These are phyloP conservation scores for Discoglossus pictus DNA, from an alignment of 2,797 vertebrate species.

Conservation along the genomic window DNA sequence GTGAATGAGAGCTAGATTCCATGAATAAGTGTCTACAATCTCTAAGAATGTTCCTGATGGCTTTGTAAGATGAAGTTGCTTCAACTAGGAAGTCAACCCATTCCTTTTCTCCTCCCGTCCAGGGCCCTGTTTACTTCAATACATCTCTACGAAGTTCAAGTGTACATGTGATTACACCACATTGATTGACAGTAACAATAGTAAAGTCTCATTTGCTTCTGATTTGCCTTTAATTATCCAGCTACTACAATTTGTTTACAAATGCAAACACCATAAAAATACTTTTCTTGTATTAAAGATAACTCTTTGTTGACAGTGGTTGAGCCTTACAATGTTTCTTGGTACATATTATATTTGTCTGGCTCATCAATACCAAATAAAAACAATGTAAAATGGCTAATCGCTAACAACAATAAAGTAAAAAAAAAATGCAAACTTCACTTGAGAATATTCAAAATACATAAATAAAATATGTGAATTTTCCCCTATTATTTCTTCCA, in stretches of 20 bases:
- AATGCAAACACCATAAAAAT: constrained; percentile 56
- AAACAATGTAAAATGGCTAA: no score
- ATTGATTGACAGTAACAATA: constrained; percentile 68
- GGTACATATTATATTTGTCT: constrained; percentile 35
- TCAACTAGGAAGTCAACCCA: constrained; percentile 39
- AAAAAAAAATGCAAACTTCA: no score
- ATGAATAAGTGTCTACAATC: constrained; percentile 33
- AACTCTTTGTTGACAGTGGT: constrained; percentile 53
- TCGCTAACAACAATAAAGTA: no score
- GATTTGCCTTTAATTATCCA: constrained; percentile 68
- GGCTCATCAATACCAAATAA: neutral
- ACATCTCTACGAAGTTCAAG: constrained; percentile 67
- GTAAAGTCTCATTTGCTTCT: constrained; percentile 63
- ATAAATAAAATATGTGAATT: no score
- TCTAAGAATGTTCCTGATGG: constrained; percentile 19
- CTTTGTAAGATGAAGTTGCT: constrained; percentile 39
- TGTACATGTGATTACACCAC: constrained; percentile 59
- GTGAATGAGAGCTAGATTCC: constrained; percentile 27
- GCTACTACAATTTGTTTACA: constrained; percentile 61
- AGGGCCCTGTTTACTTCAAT: constrained; percentile 63
- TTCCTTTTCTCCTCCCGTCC: constrained; percentile 55
- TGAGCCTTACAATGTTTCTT: constrained; percentile 52
- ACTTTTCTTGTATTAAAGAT: constrained; percentile 57
- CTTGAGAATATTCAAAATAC: no score
- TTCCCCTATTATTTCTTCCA: no score